Evolutionary conservation across 2,888 invertebrate genomes (phyloP).

Genomic region (Epistrophe grossulariae): DNA sequence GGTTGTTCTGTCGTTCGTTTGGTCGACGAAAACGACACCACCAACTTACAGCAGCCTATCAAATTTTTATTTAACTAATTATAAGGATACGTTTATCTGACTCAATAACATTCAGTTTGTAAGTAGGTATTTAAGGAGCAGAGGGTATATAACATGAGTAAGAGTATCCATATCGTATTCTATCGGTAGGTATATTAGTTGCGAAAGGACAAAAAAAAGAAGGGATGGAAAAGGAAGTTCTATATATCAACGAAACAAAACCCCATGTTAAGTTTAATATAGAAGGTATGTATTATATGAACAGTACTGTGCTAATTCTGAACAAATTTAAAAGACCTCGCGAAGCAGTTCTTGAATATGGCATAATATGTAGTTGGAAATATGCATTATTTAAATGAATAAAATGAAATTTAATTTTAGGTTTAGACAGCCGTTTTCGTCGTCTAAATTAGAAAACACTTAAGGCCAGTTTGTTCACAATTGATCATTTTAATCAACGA

Average conservation of each 20-base stretch:
- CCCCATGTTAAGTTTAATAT: not conserved
- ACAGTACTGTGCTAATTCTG: constrained; percentile 14
- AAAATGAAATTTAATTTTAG: too few species aligned
- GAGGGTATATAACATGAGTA: constrained; percentile 7
- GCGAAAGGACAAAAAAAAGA: not conserved
- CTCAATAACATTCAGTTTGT: constrained; percentile 58
- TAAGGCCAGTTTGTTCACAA: too few species aligned
- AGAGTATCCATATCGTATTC: constrained; percentile 18
- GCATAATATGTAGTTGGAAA: not conserved
- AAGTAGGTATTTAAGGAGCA: constrained; percentile 46
- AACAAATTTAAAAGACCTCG: not conserved
- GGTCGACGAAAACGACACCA: constrained; percentile 11
- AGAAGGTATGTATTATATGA: not conserved
- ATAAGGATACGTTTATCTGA: constrained; percentile 62
- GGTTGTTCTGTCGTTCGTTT: not conserved
- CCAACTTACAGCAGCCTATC: constrained; percentile 41
- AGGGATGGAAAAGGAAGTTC: not conserved
- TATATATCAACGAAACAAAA: constrained; percentile 26
- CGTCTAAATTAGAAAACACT: too few species aligned
- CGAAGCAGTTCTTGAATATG: not conserved
- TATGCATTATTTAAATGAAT: too few species aligned
- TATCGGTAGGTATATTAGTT: not conserved
- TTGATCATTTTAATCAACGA: too few species aligned
- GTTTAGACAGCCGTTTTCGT: too few species aligned
- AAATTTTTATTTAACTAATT: constrained; percentile 72